Evolutionary conservation across 2,113 vertebrate genomes (phyloP).

Genomic region (Brachyistius frenatus): DNA sequence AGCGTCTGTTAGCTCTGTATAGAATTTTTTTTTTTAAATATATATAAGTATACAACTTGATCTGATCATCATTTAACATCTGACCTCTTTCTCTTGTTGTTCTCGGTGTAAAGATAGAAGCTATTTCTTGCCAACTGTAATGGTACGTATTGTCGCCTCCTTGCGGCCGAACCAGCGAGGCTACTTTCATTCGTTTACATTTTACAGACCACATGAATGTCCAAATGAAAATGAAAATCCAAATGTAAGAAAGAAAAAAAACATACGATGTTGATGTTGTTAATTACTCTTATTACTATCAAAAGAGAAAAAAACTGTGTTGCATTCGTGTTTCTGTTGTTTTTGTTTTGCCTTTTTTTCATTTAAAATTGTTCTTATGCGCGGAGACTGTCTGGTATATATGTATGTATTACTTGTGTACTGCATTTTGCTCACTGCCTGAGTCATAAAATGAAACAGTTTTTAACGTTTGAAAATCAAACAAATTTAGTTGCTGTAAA

Average conservation of each 20-base stretch:
- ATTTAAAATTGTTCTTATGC: constrained; percentile 1
- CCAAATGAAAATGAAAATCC: constrained; percentile 59
- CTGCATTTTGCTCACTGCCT: constrained; percentile 52
- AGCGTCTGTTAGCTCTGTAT: constrained; percentile 52
- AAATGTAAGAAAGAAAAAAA: constrained; percentile 55
- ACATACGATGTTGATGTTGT: constrained; percentile 59
- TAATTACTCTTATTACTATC: constrained; percentile 56
- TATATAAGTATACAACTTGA: constrained; percentile 49
- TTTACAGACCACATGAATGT: constrained; percentile 84
- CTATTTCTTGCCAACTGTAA: constrained; percentile 25
- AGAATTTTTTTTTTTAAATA: constrained; percentile 35
- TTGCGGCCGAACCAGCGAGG: constrained; percentile 22
- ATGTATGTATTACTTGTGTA: constrained; percentile 60
- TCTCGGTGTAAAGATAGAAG: constrained; percentile 54
- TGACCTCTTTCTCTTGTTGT: constrained; percentile 45
- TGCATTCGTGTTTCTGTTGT: constrained; percentile 59
- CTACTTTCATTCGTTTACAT: constrained; percentile 76
- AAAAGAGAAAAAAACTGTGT: constrained; percentile 56
- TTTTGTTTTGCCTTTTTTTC: neutral
- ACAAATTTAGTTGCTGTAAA: too few species aligned
- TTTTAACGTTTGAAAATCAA: neutral
- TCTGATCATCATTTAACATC: constrained; percentile 31
- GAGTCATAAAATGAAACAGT: constrained; percentile 55
- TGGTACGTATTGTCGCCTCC: constrained; percentile 34
- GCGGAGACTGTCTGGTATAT: constrained; percentile 49